Percentiles rank a stretch among this genome's conserved stretches.
Evolutionary conservation across 2,888 invertebrate species (phyloP).

Genomic region (Trilocha varians): DNA sequence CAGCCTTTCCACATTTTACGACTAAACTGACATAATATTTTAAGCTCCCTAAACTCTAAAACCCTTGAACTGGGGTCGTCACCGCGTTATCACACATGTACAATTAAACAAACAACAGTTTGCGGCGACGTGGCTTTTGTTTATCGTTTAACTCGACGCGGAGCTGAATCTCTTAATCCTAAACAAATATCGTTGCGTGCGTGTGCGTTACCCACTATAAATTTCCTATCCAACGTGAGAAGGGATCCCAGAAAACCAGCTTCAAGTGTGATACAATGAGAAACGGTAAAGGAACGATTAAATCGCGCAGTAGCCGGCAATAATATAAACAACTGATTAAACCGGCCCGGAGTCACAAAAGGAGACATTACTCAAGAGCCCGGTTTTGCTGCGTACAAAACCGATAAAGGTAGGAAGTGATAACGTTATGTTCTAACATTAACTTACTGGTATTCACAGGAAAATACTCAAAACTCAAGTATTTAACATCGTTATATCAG

Average conservation of each 20-base stretch:
- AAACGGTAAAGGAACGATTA: conserved; percentile 65
- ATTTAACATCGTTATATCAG: not conserved
- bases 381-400: conserved; percentile 35
- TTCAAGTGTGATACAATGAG: conserved; percentile 48
- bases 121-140: conserved; percentile 56
- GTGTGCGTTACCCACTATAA: conserved; percentile 30
- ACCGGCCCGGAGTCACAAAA: conserved; percentile 61
- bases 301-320: conserved; percentile 58
- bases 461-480: not conserved
- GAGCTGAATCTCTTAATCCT: conserved; percentile 65
- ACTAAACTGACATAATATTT: conserved; percentile 31
- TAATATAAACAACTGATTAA: conserved; percentile 72
- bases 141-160: conserved; percentile 56
- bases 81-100: conserved; percentile 58
- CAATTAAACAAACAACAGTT: conserved; percentile 66
- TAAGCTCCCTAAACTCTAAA: conserved; percentile 35
- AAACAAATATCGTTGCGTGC: conserved; percentile 54
- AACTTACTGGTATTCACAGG: conserved; percentile 1
- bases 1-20: conserved; percentile 27
- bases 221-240: conserved; percentile 35
- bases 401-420: conserved; percentile 64
- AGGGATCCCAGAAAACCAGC: conserved; percentile 28
- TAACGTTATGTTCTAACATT: conserved; percentile 31
- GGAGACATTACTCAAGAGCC: conserved; percentile 65
- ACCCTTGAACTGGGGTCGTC: conserved; percentile 32